phyloP scores from a whole-genome alignment of 2,797 vertebrate genomes.

The Neosilurus mollespiculum region DNA sequence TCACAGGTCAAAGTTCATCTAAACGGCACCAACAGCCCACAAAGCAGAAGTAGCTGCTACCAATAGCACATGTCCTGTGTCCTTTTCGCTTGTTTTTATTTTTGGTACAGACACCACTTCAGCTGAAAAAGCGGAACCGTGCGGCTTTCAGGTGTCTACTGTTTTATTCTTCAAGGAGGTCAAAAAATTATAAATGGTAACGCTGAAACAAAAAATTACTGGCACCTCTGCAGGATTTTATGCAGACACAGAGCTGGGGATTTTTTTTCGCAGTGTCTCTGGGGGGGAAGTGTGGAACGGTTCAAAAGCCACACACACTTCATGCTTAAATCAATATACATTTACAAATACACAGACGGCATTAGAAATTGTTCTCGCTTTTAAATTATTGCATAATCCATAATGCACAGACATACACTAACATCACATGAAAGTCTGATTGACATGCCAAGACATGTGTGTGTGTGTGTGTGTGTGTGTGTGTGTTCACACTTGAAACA shows the following conservation, averaged over 20 bases:
- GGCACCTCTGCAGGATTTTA: neutral
- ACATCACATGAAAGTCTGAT: neutral
- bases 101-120: neutral
- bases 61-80: neutral
- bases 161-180: too few relatives aligned
- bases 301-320: too few relatives aligned
- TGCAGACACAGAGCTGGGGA: neutral
- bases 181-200: neutral
- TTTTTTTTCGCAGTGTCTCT: neutral
- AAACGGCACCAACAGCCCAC: neutral
- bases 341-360: neutral
- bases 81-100: neutral
- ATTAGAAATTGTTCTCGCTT: neutral
- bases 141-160: neutral
- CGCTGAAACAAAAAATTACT: neutral
- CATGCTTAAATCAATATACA: neutral
- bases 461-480: neutral
- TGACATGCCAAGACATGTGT: neutral
- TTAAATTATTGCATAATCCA: neutral
- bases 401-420: too few relatives aligned
- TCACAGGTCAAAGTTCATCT: neutral
- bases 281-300: too few relatives aligned
- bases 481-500: conserved; percentile 2
- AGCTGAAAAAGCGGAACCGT: neutral
- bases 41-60: conserved; percentile 4